Evolutionary conservation across 2,797 vertebrate species (phyloP).

Genomic region (Brachymystax lenok): DNA sequence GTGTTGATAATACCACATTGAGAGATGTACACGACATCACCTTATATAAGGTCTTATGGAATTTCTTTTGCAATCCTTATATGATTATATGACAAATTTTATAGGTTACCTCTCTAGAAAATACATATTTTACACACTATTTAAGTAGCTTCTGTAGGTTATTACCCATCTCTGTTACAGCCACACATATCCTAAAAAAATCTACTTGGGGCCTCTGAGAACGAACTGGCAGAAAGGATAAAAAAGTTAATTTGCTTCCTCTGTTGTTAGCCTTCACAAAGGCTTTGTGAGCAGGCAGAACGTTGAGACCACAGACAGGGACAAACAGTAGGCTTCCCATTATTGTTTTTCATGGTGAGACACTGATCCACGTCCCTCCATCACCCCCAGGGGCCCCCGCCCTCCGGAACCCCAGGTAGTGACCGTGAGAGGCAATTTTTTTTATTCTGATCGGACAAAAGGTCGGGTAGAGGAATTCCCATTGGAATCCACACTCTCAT

Average conservation of each 20-base stretch:
- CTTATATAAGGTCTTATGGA: not conserved
- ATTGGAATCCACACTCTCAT: conserved; percentile 37
- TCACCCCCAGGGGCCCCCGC: not conserved
- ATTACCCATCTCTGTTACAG: not conserved
- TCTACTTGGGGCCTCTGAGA: conserved; percentile 8
- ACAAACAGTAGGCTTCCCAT: conserved; percentile 37
- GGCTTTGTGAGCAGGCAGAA: no score
- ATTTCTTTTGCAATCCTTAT: no score
- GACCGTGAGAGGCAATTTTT: conserved; percentile 36
- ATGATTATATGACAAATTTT: not conserved
- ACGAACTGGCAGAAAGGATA: conserved; percentile 21
- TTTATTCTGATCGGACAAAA: conserved; percentile 42
- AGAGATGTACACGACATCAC: not conserved
- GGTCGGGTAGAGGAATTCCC: conserved; percentile 42
- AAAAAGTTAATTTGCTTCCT: conserved; percentile 27
- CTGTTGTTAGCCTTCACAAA: conserved; percentile 21
- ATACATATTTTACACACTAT: not conserved
- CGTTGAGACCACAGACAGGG: not conserved
- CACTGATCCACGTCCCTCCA: not conserved
- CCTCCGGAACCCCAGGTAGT: conserved; percentile 6
- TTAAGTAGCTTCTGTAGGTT: not conserved
- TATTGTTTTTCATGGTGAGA: conserved; percentile 45
- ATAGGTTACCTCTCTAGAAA: not conserved
- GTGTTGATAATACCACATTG: conserved; percentile 1
- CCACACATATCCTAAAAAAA: not conserved